phyloP scores from a whole-genome alignment of 2,113 vertebrate species.

The Alces alces region DNA sequence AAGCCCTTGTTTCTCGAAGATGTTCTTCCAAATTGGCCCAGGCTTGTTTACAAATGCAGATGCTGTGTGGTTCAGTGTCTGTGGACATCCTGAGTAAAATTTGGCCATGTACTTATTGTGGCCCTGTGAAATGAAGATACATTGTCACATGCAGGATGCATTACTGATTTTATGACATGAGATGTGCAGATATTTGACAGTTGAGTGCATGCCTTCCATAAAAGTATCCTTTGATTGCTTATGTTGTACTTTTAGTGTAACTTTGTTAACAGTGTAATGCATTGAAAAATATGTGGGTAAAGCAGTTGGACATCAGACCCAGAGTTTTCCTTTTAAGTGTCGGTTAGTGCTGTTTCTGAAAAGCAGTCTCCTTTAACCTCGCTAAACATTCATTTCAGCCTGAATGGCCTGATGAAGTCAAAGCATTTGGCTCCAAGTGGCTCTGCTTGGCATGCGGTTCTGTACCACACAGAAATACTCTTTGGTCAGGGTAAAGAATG shows the following conservation, averaged over 20 bases:
- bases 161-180: constrained; percentile 74
- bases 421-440: constrained; percentile 50
- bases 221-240: constrained; percentile 70
- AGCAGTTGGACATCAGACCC: constrained; percentile 60
- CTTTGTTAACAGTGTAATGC: constrained; percentile 73
- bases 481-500: constrained; percentile 73
- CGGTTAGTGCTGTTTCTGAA: constrained; percentile 56
- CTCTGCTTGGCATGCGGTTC: constrained; percentile 51
- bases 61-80: constrained; percentile 43
- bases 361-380: constrained; percentile 65
- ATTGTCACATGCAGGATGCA: constrained; percentile 73
- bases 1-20: neutral
- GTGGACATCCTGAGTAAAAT: constrained; percentile 75
- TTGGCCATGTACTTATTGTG: constrained; percentile 72
- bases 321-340: constrained; percentile 64
- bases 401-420: constrained; percentile 59
- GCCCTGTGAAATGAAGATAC: constrained; percentile 78
- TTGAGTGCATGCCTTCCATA: constrained; percentile 65
- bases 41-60: constrained; percentile 38
- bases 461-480: constrained; percentile 67
- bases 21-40: neutral
- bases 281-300: constrained; percentile 66
- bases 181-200: constrained; percentile 72
- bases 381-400: constrained; percentile 67
- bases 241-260: constrained; percentile 70